Percentiles rank a stretch among this genome's conserved stretches.
phyloP scores from a whole-genome alignment of 2,888 invertebrate genomes.

The Dicranocentrus wangi region DNA sequence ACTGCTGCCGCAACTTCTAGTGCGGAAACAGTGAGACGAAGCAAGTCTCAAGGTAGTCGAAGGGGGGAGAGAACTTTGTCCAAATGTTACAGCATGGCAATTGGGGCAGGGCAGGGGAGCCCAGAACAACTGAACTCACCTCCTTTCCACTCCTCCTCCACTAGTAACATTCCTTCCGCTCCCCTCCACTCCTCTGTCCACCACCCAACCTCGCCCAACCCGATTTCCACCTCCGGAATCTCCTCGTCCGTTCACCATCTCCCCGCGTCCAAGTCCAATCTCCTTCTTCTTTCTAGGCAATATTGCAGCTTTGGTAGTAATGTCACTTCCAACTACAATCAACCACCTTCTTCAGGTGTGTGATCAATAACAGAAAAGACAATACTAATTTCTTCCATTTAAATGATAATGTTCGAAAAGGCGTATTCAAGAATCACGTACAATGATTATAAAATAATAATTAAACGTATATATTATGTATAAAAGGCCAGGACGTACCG shows the following conservation, averaged over 20 bases:
- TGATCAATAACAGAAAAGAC: neutral
- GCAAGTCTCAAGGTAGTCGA: slow-evolving; percentile 94
- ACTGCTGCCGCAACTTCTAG: slow-evolving; percentile 72
- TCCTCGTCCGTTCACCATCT: slow-evolving; percentile 77
- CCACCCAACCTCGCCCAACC: slow-evolving; percentile 37
- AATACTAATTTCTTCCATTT: too few species aligned
- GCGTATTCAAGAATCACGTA: neutral
- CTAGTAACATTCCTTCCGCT: slow-evolving; percentile 73
- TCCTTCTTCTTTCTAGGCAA: slow-evolving; percentile 83
- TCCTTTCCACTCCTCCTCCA: slow-evolving; percentile 63
- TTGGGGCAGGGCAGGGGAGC: slow-evolving; percentile 72
- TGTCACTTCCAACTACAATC: slow-evolving; percentile 74
- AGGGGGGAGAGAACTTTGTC: slow-evolving; percentile 80
- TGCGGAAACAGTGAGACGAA: slow-evolving; percentile 84
- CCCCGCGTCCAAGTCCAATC: slow-evolving; percentile 73
- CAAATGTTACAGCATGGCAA: slow-evolving; percentile 90
- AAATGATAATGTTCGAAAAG: neutral
- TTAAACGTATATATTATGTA: neutral
- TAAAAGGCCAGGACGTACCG: neutral
- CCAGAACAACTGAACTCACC: slow-evolving; percentile 69
- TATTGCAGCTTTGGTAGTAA: slow-evolving; percentile 97
- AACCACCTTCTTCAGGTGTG: slow-evolving; percentile 68
- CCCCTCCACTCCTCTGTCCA: slow-evolving; percentile 72
- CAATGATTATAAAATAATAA: neutral
- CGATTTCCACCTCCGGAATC: slow-evolving; percentile 71